These are phyloP conservation scores for Megaleporinus macrocephalus DNA, from an alignment of 2,113 vertebrate genomes.

Conservation along the genomic window DNA sequence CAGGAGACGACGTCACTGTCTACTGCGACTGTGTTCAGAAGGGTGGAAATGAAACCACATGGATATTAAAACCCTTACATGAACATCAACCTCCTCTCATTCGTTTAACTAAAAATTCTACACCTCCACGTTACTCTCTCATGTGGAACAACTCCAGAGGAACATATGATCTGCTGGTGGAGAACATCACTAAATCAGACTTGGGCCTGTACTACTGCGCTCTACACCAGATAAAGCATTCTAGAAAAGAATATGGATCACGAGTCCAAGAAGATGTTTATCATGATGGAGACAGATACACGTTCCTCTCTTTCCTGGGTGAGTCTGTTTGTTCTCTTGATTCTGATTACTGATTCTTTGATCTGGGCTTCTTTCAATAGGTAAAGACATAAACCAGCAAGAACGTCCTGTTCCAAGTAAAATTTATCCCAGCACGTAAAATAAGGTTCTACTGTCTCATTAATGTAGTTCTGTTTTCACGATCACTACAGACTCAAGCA, in stretches of 20 bases:
- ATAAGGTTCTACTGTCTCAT: too few species aligned
- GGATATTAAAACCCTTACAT: constrained; percentile 38
- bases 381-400: too few species aligned
- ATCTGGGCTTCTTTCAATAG: too few species aligned
- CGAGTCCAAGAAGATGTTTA: too few species aligned
- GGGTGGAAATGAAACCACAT: neutral
- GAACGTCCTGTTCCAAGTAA: too few species aligned
- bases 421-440: too few species aligned
- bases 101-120: rapidly evolving
- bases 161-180: neutral
- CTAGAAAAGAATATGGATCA: constrained; percentile 10
- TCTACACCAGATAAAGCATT: neutral
- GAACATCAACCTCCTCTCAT: constrained; percentile 1
- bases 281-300: too few species aligned
- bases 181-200: too few species aligned
- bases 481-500: too few species aligned
- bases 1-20: constrained; percentile 48
- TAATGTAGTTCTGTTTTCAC: too few species aligned
- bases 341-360: neutral
- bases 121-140: neutral
- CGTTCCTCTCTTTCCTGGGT: too few species aligned
- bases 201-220: too few species aligned
- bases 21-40: neutral
- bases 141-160: neutral
- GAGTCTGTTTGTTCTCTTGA: neutral